phyloP scores from a whole-genome alignment of 30 jellyfish, hydroid and myxozoan species.

The Cassiopea andromeda region DNA sequence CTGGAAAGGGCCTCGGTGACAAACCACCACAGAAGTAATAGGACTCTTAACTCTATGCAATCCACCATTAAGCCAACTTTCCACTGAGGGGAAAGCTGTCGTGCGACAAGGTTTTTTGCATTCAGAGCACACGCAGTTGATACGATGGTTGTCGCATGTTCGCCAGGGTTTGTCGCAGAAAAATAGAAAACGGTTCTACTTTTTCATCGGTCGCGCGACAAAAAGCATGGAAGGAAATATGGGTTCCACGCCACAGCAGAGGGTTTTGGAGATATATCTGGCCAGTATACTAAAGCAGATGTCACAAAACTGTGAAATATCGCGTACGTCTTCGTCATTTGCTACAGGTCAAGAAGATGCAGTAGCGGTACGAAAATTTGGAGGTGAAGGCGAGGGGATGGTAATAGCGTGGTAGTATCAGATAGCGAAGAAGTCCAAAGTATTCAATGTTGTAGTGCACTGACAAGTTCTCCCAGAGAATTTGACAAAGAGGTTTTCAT shows the following conservation, averaged over 20 bases:
- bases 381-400: neutral
- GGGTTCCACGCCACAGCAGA: neutral
- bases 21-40: no score
- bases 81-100: no score
- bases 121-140: no score
- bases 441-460: neutral
- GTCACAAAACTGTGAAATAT: neutral
- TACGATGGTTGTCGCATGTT: no score
- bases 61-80: no score
- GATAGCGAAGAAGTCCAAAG: neutral
- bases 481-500: constrained; percentile 3
- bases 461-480: neutral
- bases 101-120: no score
- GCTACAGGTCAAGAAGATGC: neutral
- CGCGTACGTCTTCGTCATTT: neutral
- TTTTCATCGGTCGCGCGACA: neutral
- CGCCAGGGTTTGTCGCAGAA: no score
- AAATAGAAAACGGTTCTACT: no score
- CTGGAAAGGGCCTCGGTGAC: no score
- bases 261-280: neutral
- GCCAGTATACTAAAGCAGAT: neutral
- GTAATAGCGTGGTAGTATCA: neutral
- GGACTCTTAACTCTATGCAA: no score
- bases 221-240: neutral
- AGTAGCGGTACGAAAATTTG: neutral